Evolutionary conservation across 2,888 invertebrate species (phyloP).

Genomic region (Argynnis bischoffii): DNA sequence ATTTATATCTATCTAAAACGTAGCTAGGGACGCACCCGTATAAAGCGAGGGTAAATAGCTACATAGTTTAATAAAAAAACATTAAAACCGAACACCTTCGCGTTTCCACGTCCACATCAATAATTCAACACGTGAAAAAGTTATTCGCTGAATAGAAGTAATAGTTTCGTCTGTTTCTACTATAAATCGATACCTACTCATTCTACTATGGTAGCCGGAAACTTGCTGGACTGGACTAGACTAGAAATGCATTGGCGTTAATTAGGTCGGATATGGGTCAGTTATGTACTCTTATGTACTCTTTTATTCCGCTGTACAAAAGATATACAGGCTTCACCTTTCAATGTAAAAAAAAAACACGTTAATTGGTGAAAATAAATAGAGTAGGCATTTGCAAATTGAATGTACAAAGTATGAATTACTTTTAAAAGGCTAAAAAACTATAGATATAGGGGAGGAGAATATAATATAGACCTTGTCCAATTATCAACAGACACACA

Average conservation of each 20-base stretch:
- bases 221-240: constrained; percentile 9
- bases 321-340: neutral
- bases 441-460: no score
- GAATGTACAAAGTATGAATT: no score
- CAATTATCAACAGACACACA: no score
- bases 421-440: no score
- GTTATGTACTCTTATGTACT: neutral
- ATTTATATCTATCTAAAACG: no score
- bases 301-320: neutral
- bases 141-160: neutral
- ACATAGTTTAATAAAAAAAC: neutral
- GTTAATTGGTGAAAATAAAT: no score
- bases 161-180: constrained; percentile 7
- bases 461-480: no score
- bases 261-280: constrained; percentile 21
- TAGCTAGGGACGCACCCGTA: neutral
- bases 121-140: neutral
- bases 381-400: no score
- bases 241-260: constrained; percentile 17
- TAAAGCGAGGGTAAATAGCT: neutral
- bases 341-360: no score
- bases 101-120: neutral
- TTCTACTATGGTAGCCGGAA: constrained; percentile 13
- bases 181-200: constrained; percentile 18
- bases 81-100: neutral